Conservation (phyloP, 2,888 invertebrate species). For the Abscondita cerata region DNA sequence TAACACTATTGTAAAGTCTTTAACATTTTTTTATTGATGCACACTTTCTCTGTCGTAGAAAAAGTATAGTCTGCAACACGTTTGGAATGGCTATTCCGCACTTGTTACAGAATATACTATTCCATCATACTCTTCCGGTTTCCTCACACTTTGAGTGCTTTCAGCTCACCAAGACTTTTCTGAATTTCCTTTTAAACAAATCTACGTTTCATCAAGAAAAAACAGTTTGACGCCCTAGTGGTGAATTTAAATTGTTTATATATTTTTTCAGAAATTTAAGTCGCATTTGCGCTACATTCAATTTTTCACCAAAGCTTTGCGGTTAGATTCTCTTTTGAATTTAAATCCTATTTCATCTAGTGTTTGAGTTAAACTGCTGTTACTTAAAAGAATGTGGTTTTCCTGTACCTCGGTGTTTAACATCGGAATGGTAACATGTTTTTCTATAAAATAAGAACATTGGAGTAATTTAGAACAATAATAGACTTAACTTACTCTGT, state of each 20-base stretch:
- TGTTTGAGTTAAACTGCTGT: neutral
- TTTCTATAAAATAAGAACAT: too few relatives aligned
- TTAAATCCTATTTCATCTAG: slow-evolving; percentile 6
- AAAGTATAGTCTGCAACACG: too few relatives aligned
- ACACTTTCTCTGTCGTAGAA: too few relatives aligned
- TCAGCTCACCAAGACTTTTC: slow-evolving; percentile 26
- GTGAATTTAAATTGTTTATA: neutral
- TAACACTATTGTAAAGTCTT: too few relatives aligned
- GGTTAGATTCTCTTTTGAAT: slow-evolving; percentile 7
- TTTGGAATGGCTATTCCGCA: too few relatives aligned
- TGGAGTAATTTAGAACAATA: too few relatives aligned
- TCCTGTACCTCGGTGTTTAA: too few relatives aligned
- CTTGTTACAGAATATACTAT: slow-evolving; percentile 31
- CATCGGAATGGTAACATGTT: too few relatives aligned
- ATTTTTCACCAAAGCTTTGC: slow-evolving; percentile 6
- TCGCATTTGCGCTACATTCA: neutral
- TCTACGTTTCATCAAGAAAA: slow-evolving; percentile 20
- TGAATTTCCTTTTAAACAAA: slow-evolving; percentile 17
- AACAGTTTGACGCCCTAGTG: neutral
- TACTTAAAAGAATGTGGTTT: too few relatives aligned
- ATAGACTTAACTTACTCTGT: too few relatives aligned
- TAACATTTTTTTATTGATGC: too few relatives aligned
- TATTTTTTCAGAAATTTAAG: neutral
- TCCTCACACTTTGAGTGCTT: slow-evolving; percentile 18
- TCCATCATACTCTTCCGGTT: slow-evolving; percentile 22